Evolutionary conservation across 2,888 invertebrate genomes (phyloP).

Genomic region (Chrysomela aeneicollis): DNA sequence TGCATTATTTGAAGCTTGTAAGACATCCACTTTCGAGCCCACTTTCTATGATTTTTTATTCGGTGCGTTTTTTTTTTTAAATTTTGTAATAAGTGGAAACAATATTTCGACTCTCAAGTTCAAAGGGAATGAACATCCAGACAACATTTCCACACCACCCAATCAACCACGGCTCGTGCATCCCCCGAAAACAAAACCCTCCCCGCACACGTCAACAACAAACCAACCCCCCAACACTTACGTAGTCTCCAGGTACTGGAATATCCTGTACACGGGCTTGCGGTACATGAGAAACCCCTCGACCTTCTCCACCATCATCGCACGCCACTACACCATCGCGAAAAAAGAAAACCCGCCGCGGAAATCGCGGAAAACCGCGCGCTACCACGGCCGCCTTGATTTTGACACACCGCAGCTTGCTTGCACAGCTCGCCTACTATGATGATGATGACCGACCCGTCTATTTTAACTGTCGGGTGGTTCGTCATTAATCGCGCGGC

Average conservation of each 20-base stretch:
- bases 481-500: conserved; percentile 18
- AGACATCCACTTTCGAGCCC: too few relatives aligned
- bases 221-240: conserved; percentile 64
- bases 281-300: conserved; percentile 82
- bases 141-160: too few relatives aligned
- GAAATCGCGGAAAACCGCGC: conserved; percentile 11
- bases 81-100: too few relatives aligned
- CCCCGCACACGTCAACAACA: too few relatives aligned
- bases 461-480: conserved; percentile 25
- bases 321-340: conserved; percentile 42
- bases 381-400: background rate
- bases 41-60: too few relatives aligned
- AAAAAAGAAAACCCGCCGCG: conserved; percentile 18
- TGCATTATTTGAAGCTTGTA: too few relatives aligned
- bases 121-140: too few relatives aligned
- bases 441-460: conserved; percentile 17
- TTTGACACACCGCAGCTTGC: conserved; percentile 17
- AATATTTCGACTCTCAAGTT: too few relatives aligned
- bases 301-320: conserved; percentile 76
- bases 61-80: too few relatives aligned
- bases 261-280: conserved; percentile 81
- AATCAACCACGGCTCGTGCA: too few relatives aligned
- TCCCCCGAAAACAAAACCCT: too few relatives aligned
- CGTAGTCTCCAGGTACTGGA: conserved; percentile 81
- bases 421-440: conserved; percentile 10